These are phyloP conservation scores for Phallusia fumigata DNA, from an alignment of 23 tunicate species.

Conservation along the genomic window DNA sequence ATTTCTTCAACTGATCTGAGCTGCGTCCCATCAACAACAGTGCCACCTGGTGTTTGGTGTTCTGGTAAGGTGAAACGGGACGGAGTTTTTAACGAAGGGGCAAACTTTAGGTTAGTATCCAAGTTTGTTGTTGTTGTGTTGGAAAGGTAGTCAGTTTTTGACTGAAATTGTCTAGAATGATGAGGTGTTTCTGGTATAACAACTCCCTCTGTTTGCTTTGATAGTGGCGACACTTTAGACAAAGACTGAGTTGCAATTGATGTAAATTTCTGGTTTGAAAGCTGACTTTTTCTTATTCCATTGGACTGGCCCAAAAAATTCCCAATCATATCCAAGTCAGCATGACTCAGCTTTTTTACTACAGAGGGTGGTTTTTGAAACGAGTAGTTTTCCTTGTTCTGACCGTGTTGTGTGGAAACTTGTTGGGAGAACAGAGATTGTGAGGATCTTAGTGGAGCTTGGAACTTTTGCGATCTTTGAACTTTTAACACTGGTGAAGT, in stretches of 20 bases:
- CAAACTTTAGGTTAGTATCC: conserved; percentile 7
- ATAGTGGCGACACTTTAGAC: not conserved
- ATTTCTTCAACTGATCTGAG: conserved; percentile 65
- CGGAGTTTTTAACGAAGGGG: conserved; percentile 47
- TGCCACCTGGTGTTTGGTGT: conserved; percentile 23
- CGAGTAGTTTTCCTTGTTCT: not conserved
- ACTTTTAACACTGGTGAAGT: not conserved
- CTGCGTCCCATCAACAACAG: conserved; percentile 27
- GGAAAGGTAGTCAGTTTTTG: not conserved
- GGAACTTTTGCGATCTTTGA: not conserved
- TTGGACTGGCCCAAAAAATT: conserved; percentile 10
- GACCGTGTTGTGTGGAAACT: not conserved
- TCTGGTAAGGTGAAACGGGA: conserved; percentile 25
- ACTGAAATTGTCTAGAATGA: not conserved
- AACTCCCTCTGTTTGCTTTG: not conserved
- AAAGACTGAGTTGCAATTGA: not conserved
- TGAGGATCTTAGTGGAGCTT: not conserved
- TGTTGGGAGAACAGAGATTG: not conserved
- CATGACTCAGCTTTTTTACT: not conserved
- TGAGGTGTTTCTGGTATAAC: conserved; percentile 15
- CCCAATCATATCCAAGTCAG: not conserved
- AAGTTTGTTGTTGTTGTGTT: too few relatives aligned
- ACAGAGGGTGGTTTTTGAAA: not conserved
- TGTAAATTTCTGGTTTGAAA: not conserved
- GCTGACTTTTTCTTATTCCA: not conserved